phyloP scores from a whole-genome alignment of 2,113 vertebrate genomes.

The Clarias magur region DNA sequence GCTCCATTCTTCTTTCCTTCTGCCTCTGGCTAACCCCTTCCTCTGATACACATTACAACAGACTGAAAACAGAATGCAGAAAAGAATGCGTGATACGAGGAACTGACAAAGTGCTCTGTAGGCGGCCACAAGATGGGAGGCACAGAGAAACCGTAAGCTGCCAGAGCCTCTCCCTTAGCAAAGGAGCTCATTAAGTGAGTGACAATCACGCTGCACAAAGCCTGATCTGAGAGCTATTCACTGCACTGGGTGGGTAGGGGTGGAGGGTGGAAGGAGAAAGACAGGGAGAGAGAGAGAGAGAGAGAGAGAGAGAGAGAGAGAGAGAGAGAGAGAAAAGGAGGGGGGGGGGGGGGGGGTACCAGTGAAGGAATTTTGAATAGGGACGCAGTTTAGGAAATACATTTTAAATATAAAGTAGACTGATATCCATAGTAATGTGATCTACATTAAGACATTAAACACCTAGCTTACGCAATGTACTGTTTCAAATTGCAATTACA shows the following conservation, averaged over 20 bases:
- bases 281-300: conserved; percentile 30
- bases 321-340: conserved; percentile 30
- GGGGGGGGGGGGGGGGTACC: not conserved
- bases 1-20: conserved; percentile 54
- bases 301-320: conserved; percentile 22
- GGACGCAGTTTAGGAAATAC: not conserved
- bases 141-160: conserved; percentile 70
- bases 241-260: conserved; percentile 49
- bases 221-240: conserved; percentile 74
- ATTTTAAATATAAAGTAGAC: not conserved
- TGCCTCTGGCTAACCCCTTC: conserved; percentile 37
- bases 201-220: conserved; percentile 79
- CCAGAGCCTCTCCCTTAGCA: conserved; percentile 72
- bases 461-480: not conserved
- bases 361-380: conserved; percentile 67
- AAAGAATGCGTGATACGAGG: not conserved
- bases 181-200: conserved; percentile 78
- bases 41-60: conserved; percentile 55
- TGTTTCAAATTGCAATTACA: not conserved
- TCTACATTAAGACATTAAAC: not conserved
- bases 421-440: not conserved
- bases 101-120: conserved; percentile 26
- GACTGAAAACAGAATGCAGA: conserved; percentile 39
- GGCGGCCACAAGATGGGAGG: conserved; percentile 46
- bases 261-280: conserved; percentile 2